phyloP scores from a whole-genome alignment of 2,888 invertebrate species.

The Eristalis tenax region DNA sequence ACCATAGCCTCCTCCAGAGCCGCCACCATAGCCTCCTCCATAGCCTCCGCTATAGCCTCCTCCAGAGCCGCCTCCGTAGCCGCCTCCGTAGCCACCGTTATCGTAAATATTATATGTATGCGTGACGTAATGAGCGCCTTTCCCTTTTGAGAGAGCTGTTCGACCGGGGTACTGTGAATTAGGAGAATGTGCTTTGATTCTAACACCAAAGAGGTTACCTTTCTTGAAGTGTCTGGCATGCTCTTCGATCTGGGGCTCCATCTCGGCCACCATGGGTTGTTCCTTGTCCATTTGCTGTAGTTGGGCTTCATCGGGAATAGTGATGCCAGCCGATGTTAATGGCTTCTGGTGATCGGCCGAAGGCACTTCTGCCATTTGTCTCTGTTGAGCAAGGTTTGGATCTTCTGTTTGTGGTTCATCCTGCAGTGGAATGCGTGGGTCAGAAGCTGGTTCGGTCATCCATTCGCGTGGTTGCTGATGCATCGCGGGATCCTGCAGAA shows the following conservation, averaged over 20 bases:
- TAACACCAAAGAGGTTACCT: slow-evolving; percentile 79
- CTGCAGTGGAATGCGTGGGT: neutral
- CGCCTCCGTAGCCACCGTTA: slow-evolving; percentile 59
- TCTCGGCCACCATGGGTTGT: slow-evolving; percentile 54
- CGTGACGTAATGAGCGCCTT: slow-evolving; percentile 61
- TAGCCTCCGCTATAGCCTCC: slow-evolving; percentile 24
- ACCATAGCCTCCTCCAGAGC: slow-evolving; percentile 18
- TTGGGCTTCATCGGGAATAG: slow-evolving; percentile 18
- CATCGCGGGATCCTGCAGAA: neutral
- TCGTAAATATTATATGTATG: slow-evolving; percentile 69
- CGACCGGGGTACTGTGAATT: slow-evolving; percentile 56
- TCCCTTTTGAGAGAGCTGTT: slow-evolving; percentile 22
- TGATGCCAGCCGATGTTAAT: neutral
- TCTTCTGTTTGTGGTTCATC: slow-evolving; percentile 18
- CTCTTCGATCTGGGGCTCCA: slow-evolving; percentile 60
- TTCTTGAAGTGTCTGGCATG: slow-evolving; percentile 70
- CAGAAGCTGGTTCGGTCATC: neutral
- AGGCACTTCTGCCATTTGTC: neutral
- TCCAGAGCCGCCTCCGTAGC: slow-evolving; percentile 21
- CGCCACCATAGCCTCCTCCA: slow-evolving; percentile 19
- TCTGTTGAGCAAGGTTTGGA: neutral
- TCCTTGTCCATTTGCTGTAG: slow-evolving; percentile 31
- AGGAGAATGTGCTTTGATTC: slow-evolving; percentile 61
- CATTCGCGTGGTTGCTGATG: neutral
- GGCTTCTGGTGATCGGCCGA: neutral